Conservation (phyloP, 2,888 invertebrate species). For the Bimastos eiseni region DNA sequence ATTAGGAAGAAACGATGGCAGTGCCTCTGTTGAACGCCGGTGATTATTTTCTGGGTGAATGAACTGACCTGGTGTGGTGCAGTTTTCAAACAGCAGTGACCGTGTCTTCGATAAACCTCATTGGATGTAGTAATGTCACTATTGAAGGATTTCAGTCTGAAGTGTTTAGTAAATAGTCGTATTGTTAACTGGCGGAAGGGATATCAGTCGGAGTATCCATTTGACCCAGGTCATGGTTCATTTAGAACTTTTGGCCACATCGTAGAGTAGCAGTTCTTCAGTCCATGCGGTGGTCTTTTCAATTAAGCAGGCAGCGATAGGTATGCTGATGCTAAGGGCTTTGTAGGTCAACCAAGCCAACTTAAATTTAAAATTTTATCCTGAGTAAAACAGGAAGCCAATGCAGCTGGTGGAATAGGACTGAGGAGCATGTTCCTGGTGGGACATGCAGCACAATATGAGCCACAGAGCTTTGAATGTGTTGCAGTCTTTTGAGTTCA, state of each 20-base stretch:
- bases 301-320: no score
- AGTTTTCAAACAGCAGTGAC: neutral
- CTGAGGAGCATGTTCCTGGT: no score
- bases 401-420: no score
- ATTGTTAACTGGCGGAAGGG: neutral
- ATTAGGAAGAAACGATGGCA: neutral
- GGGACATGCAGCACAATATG: no score
- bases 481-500: no score
- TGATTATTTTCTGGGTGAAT: neutral
- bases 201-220: neutral
- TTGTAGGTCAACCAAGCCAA: no score
- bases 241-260: neutral
- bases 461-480: no score
- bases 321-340: no score
- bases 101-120: neutral
- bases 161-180: neutral
- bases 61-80: neutral
- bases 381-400: no score
- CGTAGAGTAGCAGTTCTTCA: neutral
- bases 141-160: neutral
- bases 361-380: no score
- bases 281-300: neutral
- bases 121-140: neutral
- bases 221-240: neutral
- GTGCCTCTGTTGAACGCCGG: neutral